Evolutionary conservation across 2,113 vertebrate genomes (phyloP).

Genomic region (Montifringilla adamsi): DNA sequence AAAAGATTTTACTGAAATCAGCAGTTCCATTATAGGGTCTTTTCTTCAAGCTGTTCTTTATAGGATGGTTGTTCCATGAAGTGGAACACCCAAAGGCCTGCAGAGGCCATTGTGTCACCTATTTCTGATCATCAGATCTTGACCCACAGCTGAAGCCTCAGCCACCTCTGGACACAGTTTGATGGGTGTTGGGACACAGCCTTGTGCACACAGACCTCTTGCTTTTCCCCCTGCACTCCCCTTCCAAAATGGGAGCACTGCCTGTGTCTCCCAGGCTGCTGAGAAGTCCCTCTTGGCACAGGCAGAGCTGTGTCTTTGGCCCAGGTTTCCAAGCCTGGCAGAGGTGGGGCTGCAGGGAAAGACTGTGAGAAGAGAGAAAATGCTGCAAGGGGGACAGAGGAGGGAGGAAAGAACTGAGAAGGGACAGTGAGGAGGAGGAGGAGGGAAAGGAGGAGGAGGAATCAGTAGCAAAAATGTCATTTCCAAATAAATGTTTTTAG

Average conservation of each 20-base stretch:
- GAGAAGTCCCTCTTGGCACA: background rate
- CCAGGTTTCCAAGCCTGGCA: background rate
- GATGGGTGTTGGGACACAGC: background rate
- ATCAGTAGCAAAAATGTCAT: background rate
- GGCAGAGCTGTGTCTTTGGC: background rate
- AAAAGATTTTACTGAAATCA: background rate
- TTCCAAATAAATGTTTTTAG: background rate
- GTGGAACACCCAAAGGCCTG: background rate
- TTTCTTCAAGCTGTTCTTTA: background rate
- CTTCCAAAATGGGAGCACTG: background rate
- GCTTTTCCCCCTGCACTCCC: background rate
- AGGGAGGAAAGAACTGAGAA: background rate
- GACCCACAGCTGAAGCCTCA: background rate
- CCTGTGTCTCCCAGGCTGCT: background rate
- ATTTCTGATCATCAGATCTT: background rate
- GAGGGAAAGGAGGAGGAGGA: background rate
- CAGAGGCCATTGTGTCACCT: fast-evolving
- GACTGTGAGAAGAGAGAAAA: background rate
- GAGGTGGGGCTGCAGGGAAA: fast-evolving
- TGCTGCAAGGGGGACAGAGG: background rate
- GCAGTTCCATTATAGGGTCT: background rate
- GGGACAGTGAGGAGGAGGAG: background rate
- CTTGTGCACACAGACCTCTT: background rate
- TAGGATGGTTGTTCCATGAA: background rate
- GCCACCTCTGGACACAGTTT: background rate